Base-by-base conservation (phyloP, 2,888 invertebrate species). In the Danaus chrysippus region DNA sequence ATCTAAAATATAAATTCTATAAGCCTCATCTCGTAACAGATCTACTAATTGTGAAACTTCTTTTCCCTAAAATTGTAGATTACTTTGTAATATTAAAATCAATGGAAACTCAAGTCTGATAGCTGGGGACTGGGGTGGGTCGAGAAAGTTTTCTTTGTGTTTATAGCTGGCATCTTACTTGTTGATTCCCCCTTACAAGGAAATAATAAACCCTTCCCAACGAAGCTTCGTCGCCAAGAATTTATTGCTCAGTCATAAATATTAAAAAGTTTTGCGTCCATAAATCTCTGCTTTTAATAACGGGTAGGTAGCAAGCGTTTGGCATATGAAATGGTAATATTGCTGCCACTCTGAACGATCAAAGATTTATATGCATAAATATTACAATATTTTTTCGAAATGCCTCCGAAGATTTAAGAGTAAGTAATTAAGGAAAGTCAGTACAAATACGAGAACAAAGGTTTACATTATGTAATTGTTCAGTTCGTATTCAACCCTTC, bases 231-330 rank as follows among this genome's bases (percentile, higher is more conserved):
- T 82, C 86, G 83, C 76, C 80, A 81, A 81, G 72, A 83, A 90
- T 91, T 91, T 91, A 91, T 90, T 83, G 83, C 88, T 67, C 67
- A 68, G 78, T 82, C 79, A 90, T 91, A 90, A 91, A 90, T 91
- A 90, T 91, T 89, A 91, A 90, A 90, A 91, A 90, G 79, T 91
- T 90, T 49, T 69, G 74, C 67, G 65, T 73, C 76, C 82, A 86
- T 90, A 91, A 91, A 90, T 89, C 87, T 83, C 76, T 66, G 81
- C 80, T 87, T 87, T 87, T 89, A 89, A 87, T 89, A 89, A 84
- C 79, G 77, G 77, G 49, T 58, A 53, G 61, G 78, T 34, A 34
- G 6, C 72, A 64, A 70, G 73, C 76, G 74, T 42, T 52, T 75
- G 72, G 76, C 77, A 82, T 77, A 70, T 75, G 79, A 75, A 61